Evolutionary conservation across 1,140 invertebrate species (phyloP).

Genomic region (Drosophila triauraria): DNA sequence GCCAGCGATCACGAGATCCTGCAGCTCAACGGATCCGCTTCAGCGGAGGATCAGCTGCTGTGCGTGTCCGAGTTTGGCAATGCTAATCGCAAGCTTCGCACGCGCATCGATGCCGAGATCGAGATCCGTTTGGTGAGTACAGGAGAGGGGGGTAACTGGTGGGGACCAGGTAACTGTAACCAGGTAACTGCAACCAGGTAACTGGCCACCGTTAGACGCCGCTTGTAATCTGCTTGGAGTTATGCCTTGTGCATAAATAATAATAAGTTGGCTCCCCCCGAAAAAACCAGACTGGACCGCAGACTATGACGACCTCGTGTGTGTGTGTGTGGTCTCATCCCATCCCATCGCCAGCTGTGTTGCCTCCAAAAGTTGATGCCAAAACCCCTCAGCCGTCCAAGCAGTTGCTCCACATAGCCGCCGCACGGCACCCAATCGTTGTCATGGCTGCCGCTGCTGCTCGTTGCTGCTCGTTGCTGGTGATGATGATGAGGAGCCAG

Average conservation of each 20-base stretch:
- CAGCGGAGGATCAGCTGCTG: conserved; percentile 87
- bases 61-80: conserved; percentile 92
- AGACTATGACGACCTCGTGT: conserved; percentile 40
- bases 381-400: conserved; percentile 19
- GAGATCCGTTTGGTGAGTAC: conserved; percentile 93
- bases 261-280: conserved; percentile 39
- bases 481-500: conserved; percentile 22
- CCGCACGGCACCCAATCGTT: conserved; percentile 37
- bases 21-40: conserved; percentile 43
- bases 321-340: conserved; percentile 65
- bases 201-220: conserved; percentile 38
- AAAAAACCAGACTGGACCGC: conserved; percentile 35
- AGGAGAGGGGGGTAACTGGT: background rate
- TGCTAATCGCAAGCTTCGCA: conserved; percentile 88
- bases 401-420: conserved; percentile 57
- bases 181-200: conserved; percentile 1
- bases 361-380: conserved; percentile 43
- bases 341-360: conserved; percentile 53
- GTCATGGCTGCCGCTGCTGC: conserved; percentile 12
- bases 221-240: conserved; percentile 7
- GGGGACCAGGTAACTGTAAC: background rate
- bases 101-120: conserved; percentile 92
- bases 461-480: conserved; percentile 23
- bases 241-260: conserved; percentile 71
- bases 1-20: conserved; percentile 81